These are phyloP conservation scores for Lutjanus campechanus DNA, from an alignment of 2,797 vertebrate genomes.

Conservation along the genomic window DNA sequence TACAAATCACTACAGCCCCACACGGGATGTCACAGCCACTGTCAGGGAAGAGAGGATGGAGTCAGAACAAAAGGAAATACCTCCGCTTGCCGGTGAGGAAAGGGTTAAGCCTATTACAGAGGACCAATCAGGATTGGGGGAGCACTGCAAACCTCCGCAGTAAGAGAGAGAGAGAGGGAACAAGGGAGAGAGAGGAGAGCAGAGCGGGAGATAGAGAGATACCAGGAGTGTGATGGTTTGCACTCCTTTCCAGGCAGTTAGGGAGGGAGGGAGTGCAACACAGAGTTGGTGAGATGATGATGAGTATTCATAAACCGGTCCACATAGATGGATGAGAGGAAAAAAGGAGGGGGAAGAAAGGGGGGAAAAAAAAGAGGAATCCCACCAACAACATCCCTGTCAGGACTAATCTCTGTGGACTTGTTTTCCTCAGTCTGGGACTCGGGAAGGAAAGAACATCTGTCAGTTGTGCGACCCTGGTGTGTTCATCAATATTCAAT, in stretches of 20 bases:
- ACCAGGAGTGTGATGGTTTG: constrained; percentile 76
- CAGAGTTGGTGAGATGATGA: constrained; percentile 76
- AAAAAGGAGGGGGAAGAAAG: constrained; percentile 34
- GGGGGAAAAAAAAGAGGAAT: constrained; percentile 50
- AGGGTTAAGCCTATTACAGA: constrained; percentile 92
- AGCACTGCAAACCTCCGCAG: constrained; percentile 98
- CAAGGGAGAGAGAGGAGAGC: constrained; percentile 73
- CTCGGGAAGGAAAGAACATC: constrained; percentile 60
- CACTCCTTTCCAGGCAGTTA: constrained; percentile 71
- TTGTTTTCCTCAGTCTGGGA: constrained; percentile 55
- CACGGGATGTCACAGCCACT: constrained; percentile 50
- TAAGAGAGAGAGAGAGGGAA: constrained; percentile 88
- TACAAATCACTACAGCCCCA: constrained; percentile 50
- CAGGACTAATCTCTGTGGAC: constrained; percentile 66
- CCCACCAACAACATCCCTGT: constrained; percentile 51
- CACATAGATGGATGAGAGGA: constrained; percentile 65
- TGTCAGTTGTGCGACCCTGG: constrained; percentile 62
- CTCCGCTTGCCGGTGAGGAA: constrained; percentile 71
- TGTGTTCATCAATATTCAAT: constrained; percentile 55
- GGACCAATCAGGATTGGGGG: constrained; percentile 96
- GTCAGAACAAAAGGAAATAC: constrained; percentile 77
- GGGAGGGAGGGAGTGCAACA: constrained; percentile 84
- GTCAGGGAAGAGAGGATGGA: constrained; percentile 54
- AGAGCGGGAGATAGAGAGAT: constrained; percentile 86
- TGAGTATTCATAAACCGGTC: constrained; percentile 55